Percentiles rank a stretch among this genome's conserved stretches.
These are phyloP conservation scores for Aphrophora alni DNA, from an alignment of 2,888 invertebrate genomes.

Conservation along the genomic window DNA sequence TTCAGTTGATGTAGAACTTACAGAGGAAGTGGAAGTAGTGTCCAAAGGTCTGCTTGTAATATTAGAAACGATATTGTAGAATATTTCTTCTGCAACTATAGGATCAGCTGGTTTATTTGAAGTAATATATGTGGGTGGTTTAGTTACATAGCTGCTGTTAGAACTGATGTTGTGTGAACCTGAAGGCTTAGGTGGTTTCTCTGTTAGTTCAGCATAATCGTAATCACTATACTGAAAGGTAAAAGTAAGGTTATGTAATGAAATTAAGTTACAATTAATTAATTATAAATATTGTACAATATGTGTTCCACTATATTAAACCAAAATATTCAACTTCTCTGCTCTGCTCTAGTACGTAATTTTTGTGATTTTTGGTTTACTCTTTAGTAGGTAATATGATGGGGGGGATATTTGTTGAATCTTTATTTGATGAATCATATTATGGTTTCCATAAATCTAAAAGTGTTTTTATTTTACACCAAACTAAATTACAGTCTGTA, in stretches of 20 bases:
- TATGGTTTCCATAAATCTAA: no score
- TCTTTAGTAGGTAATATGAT: no score
- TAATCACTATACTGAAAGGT: slow-evolving; percentile 65
- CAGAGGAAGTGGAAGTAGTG: neutral
- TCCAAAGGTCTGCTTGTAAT: slow-evolving; percentile 2
- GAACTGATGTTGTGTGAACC: slow-evolving; percentile 50
- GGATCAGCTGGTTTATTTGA: slow-evolving; percentile 17
- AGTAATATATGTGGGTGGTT: slow-evolving; percentile 18
- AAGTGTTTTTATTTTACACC: no score
- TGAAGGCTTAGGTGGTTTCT: slow-evolving; percentile 62
- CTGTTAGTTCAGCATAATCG: slow-evolving; percentile 74
- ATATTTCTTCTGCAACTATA: neutral
- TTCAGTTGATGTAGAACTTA: neutral
- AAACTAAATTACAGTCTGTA: no score
- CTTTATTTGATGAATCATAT: no score
- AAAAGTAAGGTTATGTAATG: neutral
- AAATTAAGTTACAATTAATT: no score
- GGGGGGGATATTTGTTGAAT: no score
- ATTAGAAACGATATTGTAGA: slow-evolving; percentile 24
- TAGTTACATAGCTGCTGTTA: slow-evolving; percentile 28
- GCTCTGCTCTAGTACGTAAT: no score
- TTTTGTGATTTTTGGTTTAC: no score
- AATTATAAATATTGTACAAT: no score
- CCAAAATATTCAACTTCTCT: no score
- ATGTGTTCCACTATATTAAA: no score